Base-by-base conservation (phyloP, 1,140 invertebrate species). In the Solen grandis region DNA sequence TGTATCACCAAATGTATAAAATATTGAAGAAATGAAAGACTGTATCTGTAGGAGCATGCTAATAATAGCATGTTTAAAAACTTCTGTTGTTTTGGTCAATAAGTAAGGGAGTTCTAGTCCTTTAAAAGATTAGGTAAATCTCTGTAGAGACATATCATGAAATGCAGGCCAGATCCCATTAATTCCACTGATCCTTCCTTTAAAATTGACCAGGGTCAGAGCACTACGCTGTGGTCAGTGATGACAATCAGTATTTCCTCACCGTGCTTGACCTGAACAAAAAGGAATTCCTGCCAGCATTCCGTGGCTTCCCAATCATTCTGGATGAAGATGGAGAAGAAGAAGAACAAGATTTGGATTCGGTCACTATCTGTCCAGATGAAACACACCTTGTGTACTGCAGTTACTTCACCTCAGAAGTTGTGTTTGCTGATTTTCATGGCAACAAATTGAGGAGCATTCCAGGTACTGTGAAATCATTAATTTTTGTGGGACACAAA, bases 271-370 rank as follows among this genome's bases (percentile, higher is more conserved):
- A 84, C 50, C 33, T 82, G 38, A 29, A 63, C 36, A 59, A 14
- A 4, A 69, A 75, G 31, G 35, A 41, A 36, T 82, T 86, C 50
- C 66, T 73, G 5, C 62, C 55, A 14, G 72, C 31, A 69, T 65
- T 59, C 36, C n/a, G 72, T n/a, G 63, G 59, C 10, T 76, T 86
- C 66, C 62, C 62, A 22, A 54, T 41, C 25, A 55, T 76, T 19
- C 35, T 14, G 1, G 19, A 5, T 1, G 78, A 78, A 5, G 79
- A 75, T 36, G 82, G 72, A 36, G 82, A 86, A 25, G 60, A 68
- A 10, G 74, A 78, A 16, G 81, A 84, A 4, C 75, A 73, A 25
- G 75, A 63, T 31, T 57, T 84, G n/a, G 84, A 86, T 19, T 82
- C 78, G 19, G 22, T 86, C 5, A 69, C 74, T n/a, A 85, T 85